Conservation (phyloP, 1,140 invertebrate species). For the Drosophila kepulauana region DNA sequence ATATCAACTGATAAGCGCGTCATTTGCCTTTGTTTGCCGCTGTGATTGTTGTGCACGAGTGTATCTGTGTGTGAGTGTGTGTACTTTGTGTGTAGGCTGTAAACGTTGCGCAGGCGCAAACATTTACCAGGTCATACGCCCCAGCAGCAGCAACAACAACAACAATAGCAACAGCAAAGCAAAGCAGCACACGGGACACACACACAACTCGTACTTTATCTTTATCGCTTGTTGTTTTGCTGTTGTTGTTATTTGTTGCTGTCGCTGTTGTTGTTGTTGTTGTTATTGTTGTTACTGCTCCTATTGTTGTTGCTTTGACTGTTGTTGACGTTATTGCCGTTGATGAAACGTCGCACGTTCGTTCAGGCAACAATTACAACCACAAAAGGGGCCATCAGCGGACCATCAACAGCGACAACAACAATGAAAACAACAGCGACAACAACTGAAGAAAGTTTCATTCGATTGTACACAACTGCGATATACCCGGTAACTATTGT, state of each 20-base stretch:
- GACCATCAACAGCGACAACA: conserved; percentile 21
- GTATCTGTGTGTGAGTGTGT: conserved; percentile 31
- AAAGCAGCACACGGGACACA: conserved; percentile 36
- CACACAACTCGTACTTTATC: conserved; percentile 57
- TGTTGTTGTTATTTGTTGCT: conserved; percentile 47
- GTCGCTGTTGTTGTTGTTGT: conserved; percentile 11
- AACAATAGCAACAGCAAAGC: conserved; percentile 30
- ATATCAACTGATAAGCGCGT: conserved; percentile 78
- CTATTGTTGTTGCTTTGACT: conserved; percentile 28
- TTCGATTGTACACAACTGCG: neutral
- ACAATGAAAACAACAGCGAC: neutral
- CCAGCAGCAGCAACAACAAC: conserved; percentile 26
- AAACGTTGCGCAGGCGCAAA: conserved; percentile 76
- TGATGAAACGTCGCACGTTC: conserved; percentile 55
- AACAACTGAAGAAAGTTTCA: neutral
- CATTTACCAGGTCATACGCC: conserved; percentile 78
- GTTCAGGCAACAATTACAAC: conserved; percentile 73
- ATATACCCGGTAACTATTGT: no score
- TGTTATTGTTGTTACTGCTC: conserved; percentile 18
- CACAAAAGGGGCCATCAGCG: conserved; percentile 44
- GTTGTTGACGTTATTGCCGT: conserved; percentile 25
- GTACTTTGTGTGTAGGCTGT: conserved; percentile 62
- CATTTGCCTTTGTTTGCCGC: conserved; percentile 72
- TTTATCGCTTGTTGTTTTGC: conserved; percentile 78
- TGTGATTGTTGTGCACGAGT: conserved; percentile 41